A percentile compares a stretch with the other conserved stretches of the same genome.
phyloP scores from a whole-genome alignment of 2,797 vertebrate species.

The Spinus olivaceus region DNA sequence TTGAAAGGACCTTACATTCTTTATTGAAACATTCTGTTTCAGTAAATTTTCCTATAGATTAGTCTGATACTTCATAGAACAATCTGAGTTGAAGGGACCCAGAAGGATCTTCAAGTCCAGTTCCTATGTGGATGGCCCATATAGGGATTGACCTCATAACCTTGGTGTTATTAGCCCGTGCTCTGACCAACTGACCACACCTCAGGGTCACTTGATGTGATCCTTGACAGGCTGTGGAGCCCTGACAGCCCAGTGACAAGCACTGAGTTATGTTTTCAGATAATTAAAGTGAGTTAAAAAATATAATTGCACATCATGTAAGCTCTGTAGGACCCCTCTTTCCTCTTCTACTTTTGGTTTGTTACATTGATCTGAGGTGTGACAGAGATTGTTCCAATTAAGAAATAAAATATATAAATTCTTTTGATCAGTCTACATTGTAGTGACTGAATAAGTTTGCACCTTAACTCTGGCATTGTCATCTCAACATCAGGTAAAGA shows the following conservation, averaged over 20 bases:
- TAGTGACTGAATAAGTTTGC: not conserved
- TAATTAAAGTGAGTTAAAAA: not conserved
- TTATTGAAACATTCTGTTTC: not conserved
- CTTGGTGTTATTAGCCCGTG: no score
- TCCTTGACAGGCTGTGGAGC: not conserved
- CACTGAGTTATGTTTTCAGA: not conserved
- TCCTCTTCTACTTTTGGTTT: not conserved
- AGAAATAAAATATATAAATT: not conserved
- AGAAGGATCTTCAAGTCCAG: not conserved
- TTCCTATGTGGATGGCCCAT: not conserved
- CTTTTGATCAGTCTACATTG: not conserved
- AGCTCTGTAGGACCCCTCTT: not conserved
- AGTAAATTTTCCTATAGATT: not conserved
- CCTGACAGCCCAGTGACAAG: not conserved
- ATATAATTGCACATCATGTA: not conserved
- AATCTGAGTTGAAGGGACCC: not conserved
- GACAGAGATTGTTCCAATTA: not conserved
- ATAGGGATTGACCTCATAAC: fast-evolving
- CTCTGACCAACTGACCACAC: not conserved
- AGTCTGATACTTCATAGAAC: not conserved
- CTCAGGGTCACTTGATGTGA: not conserved
- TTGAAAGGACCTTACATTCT: not conserved
- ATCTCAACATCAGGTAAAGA: not conserved
- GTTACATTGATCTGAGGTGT: not conserved
- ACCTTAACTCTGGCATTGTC: not conserved